A percentile compares a stretch with the other conserved stretches of the same genome.
These are phyloP conservation scores for Planococcus citri DNA, from an alignment of 1,140 invertebrate genomes.

Conservation along the genomic window DNA sequence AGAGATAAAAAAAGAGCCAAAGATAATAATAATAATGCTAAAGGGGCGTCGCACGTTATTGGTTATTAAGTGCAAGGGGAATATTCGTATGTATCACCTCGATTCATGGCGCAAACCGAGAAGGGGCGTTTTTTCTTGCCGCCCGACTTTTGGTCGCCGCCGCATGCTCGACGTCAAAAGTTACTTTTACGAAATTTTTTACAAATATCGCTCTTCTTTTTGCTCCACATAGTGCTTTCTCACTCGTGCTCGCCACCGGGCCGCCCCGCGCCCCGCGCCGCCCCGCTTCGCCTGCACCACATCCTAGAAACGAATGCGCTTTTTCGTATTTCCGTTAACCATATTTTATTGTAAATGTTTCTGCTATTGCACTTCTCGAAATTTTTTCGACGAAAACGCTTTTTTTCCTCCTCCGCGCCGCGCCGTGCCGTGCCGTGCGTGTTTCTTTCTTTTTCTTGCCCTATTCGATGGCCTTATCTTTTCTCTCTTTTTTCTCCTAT, in stretches of 20 bases:
- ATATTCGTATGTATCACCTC: slow-evolving; percentile 20
- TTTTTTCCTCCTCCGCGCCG: no score
- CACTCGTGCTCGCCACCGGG: no score
- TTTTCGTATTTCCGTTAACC: slow-evolving; percentile 19
- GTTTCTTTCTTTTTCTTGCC: no score
- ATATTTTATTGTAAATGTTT: slow-evolving; percentile 14
- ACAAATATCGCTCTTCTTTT: neutral
- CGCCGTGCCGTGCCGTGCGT: no score
- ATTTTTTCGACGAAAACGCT: no score
- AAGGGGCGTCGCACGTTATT: slow-evolving; percentile 12
- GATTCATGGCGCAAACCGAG: slow-evolving; percentile 10
- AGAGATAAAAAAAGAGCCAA: neutral
- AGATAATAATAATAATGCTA: slow-evolving; percentile 13
- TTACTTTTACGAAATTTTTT: slow-evolving; percentile 4
- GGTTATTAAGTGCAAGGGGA: slow-evolving; percentile 15
- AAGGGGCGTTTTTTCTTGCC: slow-evolving; percentile 18
- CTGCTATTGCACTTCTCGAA: slow-evolving; percentile 7
- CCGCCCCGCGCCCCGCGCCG: no score
- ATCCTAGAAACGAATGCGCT: slow-evolving; percentile 2
- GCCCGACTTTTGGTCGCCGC: slow-evolving; percentile 18
- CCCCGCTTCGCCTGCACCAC: neutral
- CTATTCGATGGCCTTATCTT: no score
- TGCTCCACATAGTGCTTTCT: no score
- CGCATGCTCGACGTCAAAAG: slow-evolving; percentile 17
- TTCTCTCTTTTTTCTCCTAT: no score